These are phyloP conservation scores for Maniola hyperantus DNA, from an alignment of 2,888 invertebrate species.

Conservation along the genomic window DNA sequence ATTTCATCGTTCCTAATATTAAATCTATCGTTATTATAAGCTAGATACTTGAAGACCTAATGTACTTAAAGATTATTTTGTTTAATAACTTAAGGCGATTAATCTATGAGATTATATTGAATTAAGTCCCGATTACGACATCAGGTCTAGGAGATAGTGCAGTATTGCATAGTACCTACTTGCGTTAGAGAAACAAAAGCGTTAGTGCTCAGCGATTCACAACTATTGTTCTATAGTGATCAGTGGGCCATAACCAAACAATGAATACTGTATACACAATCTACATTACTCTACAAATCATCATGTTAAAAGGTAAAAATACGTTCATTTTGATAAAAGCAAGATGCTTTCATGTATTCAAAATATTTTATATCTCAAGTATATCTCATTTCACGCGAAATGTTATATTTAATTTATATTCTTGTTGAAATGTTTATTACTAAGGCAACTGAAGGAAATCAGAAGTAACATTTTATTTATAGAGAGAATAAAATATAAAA, in stretches of 20 bases:
- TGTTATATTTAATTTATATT: not conserved
- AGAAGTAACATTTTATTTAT: not conserved
- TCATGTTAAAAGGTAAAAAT: slow-evolving; percentile 37
- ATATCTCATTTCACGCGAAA: not conserved
- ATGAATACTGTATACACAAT: slow-evolving; percentile 35
- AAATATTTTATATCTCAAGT: not conserved
- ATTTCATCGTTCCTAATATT: no score
- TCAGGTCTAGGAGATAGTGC: slow-evolving; percentile 13
- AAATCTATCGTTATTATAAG: no score
- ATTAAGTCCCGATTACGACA: not conserved
- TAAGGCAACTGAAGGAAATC: not conserved
- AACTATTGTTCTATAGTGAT: slow-evolving; percentile 38
- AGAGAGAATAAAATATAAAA: not conserved
- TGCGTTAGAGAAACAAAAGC: slow-evolving; percentile 37
- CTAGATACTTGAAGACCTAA: no score
- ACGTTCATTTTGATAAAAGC: not conserved
- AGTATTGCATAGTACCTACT: slow-evolving; percentile 37
- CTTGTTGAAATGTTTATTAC: no score
- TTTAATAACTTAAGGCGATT: not conserved
- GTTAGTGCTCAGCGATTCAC: slow-evolving; percentile 30
- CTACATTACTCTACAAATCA: slow-evolving; percentile 32
- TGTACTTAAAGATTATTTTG: not conserved
- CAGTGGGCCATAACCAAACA: slow-evolving; percentile 34
- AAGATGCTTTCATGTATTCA: not conserved
- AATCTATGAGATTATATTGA: not conserved